These are phyloP conservation scores for Sipha maydis DNA, from an alignment of 2,888 invertebrate genomes.

Conservation along the genomic window DNA sequence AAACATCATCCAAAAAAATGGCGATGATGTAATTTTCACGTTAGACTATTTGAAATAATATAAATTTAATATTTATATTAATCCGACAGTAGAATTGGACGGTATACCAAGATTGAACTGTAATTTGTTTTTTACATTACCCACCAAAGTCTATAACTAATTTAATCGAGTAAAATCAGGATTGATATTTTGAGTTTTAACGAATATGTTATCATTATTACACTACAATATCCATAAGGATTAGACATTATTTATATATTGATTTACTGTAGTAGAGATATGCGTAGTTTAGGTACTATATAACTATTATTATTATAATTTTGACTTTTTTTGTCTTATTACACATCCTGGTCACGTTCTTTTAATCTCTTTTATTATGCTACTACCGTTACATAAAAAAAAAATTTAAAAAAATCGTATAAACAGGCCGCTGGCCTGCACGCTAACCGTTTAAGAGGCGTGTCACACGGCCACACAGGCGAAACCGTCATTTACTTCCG, in stretches of 20 bases:
- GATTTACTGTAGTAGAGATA: not conserved
- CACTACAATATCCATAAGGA: not conserved
- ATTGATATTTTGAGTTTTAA: too few species aligned
- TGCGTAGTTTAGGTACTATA: not conserved
- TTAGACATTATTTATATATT: not conserved
- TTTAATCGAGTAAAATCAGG: too few species aligned
- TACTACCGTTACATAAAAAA: slow-evolving; percentile 55
- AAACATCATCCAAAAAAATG: too few species aligned
- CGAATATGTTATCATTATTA: too few species aligned
- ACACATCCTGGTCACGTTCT: slow-evolving; percentile 54
- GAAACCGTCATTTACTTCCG: slow-evolving; percentile 60
- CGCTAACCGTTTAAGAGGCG: slow-evolving; percentile 58
- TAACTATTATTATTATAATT: slow-evolving; percentile 20
- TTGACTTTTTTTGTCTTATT: slow-evolving; percentile 33
- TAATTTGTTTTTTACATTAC: too few species aligned
- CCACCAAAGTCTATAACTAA: too few species aligned
- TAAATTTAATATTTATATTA: too few species aligned
- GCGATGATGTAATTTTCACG: too few species aligned
- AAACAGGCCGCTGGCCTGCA: slow-evolving; percentile 53
- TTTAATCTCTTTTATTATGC: slow-evolving; percentile 57
- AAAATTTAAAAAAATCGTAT: slow-evolving; percentile 31
- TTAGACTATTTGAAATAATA: too few species aligned
- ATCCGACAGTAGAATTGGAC: too few species aligned
- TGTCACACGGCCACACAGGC: slow-evolving; percentile 61
- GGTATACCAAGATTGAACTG: too few species aligned